These are phyloP conservation scores for Julus scandinavius DNA, from an alignment of 2,888 invertebrate species.

Conservation along the genomic window DNA sequence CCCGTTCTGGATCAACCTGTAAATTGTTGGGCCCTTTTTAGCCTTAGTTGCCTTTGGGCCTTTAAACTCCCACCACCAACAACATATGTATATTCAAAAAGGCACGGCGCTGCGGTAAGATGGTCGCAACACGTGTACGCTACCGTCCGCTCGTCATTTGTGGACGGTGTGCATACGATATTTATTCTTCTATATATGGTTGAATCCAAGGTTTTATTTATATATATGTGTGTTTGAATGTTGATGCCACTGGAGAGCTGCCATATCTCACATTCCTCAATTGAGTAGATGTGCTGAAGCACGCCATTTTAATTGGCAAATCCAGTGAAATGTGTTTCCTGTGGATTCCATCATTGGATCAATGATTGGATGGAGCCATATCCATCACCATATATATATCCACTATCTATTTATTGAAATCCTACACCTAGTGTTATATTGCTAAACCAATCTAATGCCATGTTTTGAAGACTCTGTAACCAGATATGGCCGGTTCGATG, in stretches of 20 bases:
- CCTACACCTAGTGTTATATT: background rate
- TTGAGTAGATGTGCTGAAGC: slow-evolving; percentile 39
- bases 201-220: background rate
- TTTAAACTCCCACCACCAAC: no score
- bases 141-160: no score
- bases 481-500: background rate
- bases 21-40: no score
- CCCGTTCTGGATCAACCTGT: no score
- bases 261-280: slow-evolving; percentile 19
- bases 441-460: background rate
- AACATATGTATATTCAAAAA: no score
- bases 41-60: no score
- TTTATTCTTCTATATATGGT: background rate
- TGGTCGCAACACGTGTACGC: no score
- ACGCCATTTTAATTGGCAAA: slow-evolving; percentile 49
- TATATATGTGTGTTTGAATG: no score
- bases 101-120: no score
- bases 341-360: slow-evolving; percentile 41
- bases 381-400: background rate
- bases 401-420: background rate
- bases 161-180: background rate
- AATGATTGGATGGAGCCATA: background rate
- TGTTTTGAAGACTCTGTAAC: background rate
- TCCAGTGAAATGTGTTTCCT: slow-evolving; percentile 32
- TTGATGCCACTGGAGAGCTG: background rate